These are phyloP conservation scores for Motacilla tschutschensis DNA, from an alignment of 2,113 vertebrate genomes.

Conservation along the genomic window DNA sequence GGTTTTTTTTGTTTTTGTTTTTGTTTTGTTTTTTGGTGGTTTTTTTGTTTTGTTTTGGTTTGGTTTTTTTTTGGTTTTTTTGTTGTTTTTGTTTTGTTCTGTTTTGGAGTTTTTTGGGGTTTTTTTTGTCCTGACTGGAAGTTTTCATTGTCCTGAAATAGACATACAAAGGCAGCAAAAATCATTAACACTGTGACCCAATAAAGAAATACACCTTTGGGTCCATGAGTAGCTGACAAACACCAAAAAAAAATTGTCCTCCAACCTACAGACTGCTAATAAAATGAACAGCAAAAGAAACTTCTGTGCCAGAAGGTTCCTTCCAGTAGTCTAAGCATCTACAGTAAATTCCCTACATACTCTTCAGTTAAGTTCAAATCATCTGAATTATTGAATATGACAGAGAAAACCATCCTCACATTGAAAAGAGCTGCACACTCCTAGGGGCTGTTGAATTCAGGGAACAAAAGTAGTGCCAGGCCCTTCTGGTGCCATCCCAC, in stretches of 20 bases:
- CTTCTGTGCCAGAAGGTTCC: constrained; percentile 11
- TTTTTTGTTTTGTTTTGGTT: too few species aligned
- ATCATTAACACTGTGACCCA: neutral
- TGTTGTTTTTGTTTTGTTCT: too few species aligned
- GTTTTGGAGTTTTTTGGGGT: too few species aligned
- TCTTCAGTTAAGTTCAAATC: constrained; percentile 34
- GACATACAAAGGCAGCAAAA: neutral
- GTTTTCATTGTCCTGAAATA: neutral
- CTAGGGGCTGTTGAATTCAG: neutral
- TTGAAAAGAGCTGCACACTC: neutral
- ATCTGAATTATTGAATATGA: constrained; percentile 41
- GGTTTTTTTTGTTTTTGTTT: too few species aligned
- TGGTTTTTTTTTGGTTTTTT: too few species aligned
- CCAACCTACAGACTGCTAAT: neutral
- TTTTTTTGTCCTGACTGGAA: neutral
- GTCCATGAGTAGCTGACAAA: neutral
- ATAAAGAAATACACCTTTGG: neutral
- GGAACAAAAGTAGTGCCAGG: constrained; percentile 19
- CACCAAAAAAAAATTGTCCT: neutral
- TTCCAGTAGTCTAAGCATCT: constrained; percentile 8
- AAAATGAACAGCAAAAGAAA: constrained; percentile 13
- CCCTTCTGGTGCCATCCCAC: constrained; percentile 17
- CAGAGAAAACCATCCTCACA: constrained; percentile 23
- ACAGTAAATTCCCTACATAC: neutral
- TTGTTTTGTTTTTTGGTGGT: too few species aligned